phyloP scores from a whole-genome alignment of 2,888 invertebrate genomes.

The Adelphocoris suturalis region DNA sequence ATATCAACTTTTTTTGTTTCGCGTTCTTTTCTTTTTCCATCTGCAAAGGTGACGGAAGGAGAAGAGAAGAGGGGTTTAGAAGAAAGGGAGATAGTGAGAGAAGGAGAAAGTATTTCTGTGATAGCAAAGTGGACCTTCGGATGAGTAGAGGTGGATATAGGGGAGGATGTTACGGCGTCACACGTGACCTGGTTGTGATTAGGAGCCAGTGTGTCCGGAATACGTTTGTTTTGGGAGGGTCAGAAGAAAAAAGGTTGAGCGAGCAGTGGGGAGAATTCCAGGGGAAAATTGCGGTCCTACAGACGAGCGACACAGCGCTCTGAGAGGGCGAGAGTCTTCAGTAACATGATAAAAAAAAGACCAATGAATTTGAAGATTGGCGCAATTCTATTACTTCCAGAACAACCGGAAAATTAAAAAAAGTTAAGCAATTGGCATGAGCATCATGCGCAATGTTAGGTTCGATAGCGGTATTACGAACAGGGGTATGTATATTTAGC shows the following conservation, averaged over 20 bases:
- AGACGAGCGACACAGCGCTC: background rate
- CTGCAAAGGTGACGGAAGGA: background rate
- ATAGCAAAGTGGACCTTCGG: background rate
- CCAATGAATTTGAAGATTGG: background rate
- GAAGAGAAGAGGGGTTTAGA: background rate
- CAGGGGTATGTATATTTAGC: too few species aligned
- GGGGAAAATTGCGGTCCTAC: background rate
- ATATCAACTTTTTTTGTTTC: background rate
- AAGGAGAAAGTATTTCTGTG: conserved; percentile 22
- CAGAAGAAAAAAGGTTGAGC: background rate
- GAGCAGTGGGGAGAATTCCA: background rate
- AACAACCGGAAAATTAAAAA: too few species aligned
- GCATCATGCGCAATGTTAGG: too few species aligned
- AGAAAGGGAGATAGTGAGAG: conserved; percentile 10
- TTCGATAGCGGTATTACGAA: too few species aligned
- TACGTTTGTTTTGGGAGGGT: conserved; percentile 8
- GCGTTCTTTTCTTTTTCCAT: background rate
- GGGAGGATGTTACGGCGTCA: background rate
- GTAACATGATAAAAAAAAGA: background rate
- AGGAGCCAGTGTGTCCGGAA: conserved; percentile 41
- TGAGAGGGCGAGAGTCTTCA: background rate
- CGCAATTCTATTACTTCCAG: background rate
- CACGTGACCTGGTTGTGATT: conserved; percentile 51
- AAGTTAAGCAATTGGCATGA: too few species aligned
- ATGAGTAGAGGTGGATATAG: background rate